Conservation (phyloP, 2,888 invertebrate genomes). For the Drosophila lacicola region DNA sequence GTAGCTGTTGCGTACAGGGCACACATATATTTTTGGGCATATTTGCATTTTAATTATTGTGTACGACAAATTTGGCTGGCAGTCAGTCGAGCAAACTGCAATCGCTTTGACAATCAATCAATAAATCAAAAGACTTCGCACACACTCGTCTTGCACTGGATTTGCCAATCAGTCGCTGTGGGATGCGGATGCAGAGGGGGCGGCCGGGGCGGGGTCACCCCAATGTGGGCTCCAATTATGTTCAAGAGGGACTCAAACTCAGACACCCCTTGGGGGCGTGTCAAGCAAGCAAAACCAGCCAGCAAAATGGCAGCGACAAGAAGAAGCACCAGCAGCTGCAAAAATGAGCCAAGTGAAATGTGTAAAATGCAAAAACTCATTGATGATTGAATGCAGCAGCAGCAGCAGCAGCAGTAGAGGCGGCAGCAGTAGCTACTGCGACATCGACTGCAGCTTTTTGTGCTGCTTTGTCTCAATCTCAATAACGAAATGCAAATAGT, state of each 20-base stretch:
- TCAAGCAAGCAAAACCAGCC: constrained; percentile 51
- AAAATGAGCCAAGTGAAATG: constrained; percentile 67
- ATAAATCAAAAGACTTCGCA: constrained; percentile 62
- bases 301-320: constrained; percentile 54
- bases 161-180: constrained; percentile 59
- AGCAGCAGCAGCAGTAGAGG: constrained; percentile 22
- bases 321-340: constrained; percentile 41
- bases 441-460: constrained; percentile 44
- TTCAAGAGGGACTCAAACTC: constrained; percentile 37
- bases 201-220: neutral
- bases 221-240: constrained; percentile 67
- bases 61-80: constrained; percentile 40
- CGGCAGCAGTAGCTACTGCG: constrained; percentile 2
- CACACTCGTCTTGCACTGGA: constrained; percentile 43
- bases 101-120: constrained; percentile 73
- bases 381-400: constrained; percentile 71
- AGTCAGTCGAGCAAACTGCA: constrained; percentile 36
- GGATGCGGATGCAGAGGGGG: neutral
- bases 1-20: neutral
- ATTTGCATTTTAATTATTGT: constrained; percentile 64
- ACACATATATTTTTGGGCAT: constrained; percentile 9
- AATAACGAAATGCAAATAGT: constrained; percentile 77
- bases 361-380: constrained; percentile 74
- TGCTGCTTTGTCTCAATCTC: constrained; percentile 74
- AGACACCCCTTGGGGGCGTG: constrained; percentile 33